Base-by-base conservation (phyloP, 2,888 invertebrate species). In the Sarcophaga carnaria region DNA sequence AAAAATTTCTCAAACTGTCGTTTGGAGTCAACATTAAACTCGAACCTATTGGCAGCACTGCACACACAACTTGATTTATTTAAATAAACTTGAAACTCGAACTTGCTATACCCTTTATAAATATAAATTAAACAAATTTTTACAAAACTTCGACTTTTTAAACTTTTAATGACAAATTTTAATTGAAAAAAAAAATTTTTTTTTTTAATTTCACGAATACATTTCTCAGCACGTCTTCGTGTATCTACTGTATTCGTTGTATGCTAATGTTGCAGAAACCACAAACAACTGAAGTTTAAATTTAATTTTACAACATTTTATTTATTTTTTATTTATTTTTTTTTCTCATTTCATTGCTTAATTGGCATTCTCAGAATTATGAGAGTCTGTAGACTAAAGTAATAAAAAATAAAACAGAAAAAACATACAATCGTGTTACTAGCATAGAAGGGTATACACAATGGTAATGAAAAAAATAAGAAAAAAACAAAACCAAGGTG, bases 401-500 rank as follows among this genome's bases (percentile, higher is more conserved):
- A 12, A 37, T 54, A 17, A 54, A 54, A 54, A 54, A 54, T 3
- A 54, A 14, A 54, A 54, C 2, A 54, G 0, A 54, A 54, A 54
- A 14, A 14, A 14, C n/a, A 14, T 17, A 54, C 54, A 17, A 54
- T 54, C 54, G 54, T 14, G 17, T 54, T 54, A 54, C 14, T 54
- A 14, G 17, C 37, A 10, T 37, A 37, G 37, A 37, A 37, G 37
- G 37, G 37, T 37, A 37, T 37, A 2, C 10, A 49, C 47, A 78
- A 45, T 62, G 27, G 20, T 27, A 49, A 22, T 70, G 62, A 11
- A 64, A 14, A 22, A 14, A 69, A 10, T 22, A 54, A 47, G 6
- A 59, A 10, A 6, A 25, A 47, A 17, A n/a, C 49, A 77, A 69
- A 85, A 81, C 66, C 70, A 72, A 81, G 78, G 79, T 86, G 81